Percentiles rank a stretch among this genome's conserved stretches.
phyloP scores from a whole-genome alignment of 2,888 invertebrate genomes.

The Endomychus coccineus region DNA sequence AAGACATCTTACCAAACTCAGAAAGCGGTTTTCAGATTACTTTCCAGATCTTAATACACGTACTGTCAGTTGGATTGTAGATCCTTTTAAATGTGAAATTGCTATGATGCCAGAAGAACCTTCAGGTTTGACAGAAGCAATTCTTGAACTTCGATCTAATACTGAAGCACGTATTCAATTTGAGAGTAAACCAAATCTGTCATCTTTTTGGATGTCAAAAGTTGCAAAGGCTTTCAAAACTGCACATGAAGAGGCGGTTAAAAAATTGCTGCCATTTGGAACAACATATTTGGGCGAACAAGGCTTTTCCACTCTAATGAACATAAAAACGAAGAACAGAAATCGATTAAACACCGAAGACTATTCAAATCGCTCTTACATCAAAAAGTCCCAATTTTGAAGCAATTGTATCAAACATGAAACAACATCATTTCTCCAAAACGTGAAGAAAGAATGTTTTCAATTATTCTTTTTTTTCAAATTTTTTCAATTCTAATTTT shows the following conservation, averaged over 20 bases:
- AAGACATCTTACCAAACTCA: constrained; percentile 24
- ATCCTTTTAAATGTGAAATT: constrained; percentile 18
- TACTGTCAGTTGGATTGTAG: constrained; percentile 14
- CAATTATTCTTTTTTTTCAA: constrained; percentile 10
- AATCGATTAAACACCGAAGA: constrained; percentile 22
- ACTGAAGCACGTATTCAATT: constrained; percentile 25
- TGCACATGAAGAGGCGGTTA: constrained; percentile 19
- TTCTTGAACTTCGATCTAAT: constrained; percentile 25
- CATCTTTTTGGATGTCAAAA: constrained; percentile 25
- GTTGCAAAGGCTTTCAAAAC: constrained; percentile 27
- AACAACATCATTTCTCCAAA: constrained; percentile 22
- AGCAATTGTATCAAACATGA: constrained; percentile 22
- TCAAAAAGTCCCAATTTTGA: constrained; percentile 24
- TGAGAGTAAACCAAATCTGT: constrained; percentile 23
- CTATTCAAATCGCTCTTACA: constrained; percentile 24
- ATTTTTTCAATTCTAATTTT: constrained; percentile 12
- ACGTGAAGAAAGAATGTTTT: constrained; percentile 20
- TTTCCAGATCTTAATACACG: constrained; percentile 24
- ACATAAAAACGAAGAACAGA: constrained; percentile 24
- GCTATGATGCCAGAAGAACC: constrained; percentile 21
- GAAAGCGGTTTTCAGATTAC: constrained; percentile 23
- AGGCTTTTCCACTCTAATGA: too few relatives aligned
- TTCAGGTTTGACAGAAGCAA: constrained; percentile 23
- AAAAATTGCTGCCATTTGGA: constrained; percentile 10
- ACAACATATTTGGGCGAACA: too few relatives aligned